Conservation (phyloP, 2,113 vertebrate genomes). For the Pelecanoides urinatrix region DNA sequence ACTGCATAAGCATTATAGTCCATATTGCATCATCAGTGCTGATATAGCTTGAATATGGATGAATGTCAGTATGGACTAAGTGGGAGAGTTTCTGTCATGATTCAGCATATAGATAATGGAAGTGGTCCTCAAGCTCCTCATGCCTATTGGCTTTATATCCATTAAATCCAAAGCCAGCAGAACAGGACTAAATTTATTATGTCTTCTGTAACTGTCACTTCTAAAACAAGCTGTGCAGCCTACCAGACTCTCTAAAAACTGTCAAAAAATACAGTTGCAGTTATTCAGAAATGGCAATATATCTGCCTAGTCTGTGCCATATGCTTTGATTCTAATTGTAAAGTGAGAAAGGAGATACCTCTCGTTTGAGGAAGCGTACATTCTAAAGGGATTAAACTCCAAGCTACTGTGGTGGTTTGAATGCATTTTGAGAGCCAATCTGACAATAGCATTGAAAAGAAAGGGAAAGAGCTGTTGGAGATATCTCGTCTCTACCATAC, state of each 20-base stretch:
- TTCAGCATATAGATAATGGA: neutral
- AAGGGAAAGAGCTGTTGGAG: neutral
- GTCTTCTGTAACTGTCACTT: neutral
- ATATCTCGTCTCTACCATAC: neutral
- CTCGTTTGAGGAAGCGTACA: neutral
- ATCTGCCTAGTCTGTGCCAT: neutral
- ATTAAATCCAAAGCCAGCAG: neutral
- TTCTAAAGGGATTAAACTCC: neutral
- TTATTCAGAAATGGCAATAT: neutral
- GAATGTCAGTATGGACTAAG: neutral
- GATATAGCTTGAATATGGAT: neutral
- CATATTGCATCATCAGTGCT: neutral
- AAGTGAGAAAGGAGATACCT: neutral
- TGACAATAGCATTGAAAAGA: neutral
- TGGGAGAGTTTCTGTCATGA: neutral
- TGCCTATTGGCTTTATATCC: neutral
- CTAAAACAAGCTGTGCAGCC: neutral
- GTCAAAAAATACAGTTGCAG: neutral
- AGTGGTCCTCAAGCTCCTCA: neutral
- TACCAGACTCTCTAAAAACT: neutral
- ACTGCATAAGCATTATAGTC: neutral
- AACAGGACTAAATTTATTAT: neutral
- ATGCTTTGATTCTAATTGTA: neutral
- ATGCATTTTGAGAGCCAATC: neutral
- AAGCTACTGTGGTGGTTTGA: neutral